Percentiles rank a stretch among this genome's conserved stretches.
Evolutionary conservation across 2,113 vertebrate genomes (phyloP).

Genomic region (Mormyrus iriodes): DNA sequence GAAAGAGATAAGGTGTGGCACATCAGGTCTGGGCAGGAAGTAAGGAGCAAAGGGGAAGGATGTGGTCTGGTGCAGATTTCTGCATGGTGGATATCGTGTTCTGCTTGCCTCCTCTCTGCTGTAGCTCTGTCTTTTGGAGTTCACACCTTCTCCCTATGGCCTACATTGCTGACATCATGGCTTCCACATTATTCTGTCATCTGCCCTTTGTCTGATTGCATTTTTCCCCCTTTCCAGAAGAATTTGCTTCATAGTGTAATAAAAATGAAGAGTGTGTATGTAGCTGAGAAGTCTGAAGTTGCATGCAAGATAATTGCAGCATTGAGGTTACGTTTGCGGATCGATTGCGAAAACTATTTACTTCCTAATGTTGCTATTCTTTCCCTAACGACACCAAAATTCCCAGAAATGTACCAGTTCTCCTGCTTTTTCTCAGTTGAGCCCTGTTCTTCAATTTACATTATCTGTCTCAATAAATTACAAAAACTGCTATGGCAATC

Average conservation of each 20-base stretch:
- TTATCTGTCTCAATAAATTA: neutral
- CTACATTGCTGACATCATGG: neutral
- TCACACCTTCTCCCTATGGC: neutral
- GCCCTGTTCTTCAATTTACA: neutral
- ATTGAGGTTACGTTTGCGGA: neutral
- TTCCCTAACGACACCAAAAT: neutral
- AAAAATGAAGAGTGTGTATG: neutral
- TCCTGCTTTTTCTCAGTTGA: neutral
- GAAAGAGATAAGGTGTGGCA: neutral
- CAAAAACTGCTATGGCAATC: neutral
- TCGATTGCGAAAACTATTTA: neutral
- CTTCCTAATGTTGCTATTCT: neutral
- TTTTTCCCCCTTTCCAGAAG: neutral
- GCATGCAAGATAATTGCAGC: neutral
- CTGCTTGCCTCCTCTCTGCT: neutral
- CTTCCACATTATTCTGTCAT: neutral
- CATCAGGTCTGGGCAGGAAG: slow-evolving; percentile 33
- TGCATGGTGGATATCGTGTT: neutral
- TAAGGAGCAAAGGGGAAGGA: slow-evolving; percentile 36
- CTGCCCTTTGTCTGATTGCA: neutral
- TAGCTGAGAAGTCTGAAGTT: neutral
- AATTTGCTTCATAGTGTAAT: neutral
- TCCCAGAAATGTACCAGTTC: neutral
- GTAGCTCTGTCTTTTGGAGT: neutral
- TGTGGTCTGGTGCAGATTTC: slow-evolving; percentile 34